Evolutionary conservation across 2,797 vertebrate species (phyloP).

Genomic region (Lycodopsis pacificus): DNA sequence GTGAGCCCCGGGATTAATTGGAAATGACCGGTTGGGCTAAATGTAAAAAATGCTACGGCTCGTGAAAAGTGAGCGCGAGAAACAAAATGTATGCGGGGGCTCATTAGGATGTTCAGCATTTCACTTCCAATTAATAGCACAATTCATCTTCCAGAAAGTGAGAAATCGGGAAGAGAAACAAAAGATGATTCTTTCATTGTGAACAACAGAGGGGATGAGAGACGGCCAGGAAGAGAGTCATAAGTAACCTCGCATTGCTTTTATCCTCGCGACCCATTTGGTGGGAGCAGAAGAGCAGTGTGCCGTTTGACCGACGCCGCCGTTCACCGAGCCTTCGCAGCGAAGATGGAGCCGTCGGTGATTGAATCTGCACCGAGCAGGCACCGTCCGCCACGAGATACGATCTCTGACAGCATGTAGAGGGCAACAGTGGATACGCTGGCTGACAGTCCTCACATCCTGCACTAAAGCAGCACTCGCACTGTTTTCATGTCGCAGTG

Average conservation of each 20-base stretch:
- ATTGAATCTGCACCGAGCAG: conserved; percentile 56
- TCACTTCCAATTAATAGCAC: conserved; percentile 69
- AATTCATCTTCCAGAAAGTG: conserved; percentile 61
- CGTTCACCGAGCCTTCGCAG: background rate
- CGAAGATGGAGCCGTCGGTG: conserved; percentile 49
- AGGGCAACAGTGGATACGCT: background rate
- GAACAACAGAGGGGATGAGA: conserved; percentile 25
- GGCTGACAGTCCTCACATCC: background rate
- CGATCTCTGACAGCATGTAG: conserved; percentile 47
- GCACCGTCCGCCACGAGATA: conserved; percentile 41
- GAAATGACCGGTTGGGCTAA: conserved; percentile 55
- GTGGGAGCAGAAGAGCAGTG: conserved; percentile 21
- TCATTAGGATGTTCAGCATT: conserved; percentile 64
- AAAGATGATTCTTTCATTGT: conserved; percentile 35
- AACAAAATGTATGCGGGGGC: conserved; percentile 48
- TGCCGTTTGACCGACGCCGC: conserved; percentile 20
- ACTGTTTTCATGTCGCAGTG: too few species aligned
- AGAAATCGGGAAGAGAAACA: conserved; percentile 45
- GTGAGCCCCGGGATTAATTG: conserved; percentile 53
- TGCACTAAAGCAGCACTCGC: too few species aligned
- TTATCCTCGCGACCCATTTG: conserved; percentile 41
- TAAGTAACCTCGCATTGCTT: conserved; percentile 40
- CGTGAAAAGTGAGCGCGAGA: conserved; percentile 47
- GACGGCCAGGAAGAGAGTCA: conserved; percentile 7
- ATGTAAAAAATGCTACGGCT: conserved; percentile 44